These are phyloP conservation scores for Dinomys branickii DNA, from an alignment of 2,113 vertebrate species.

Conservation along the genomic window DNA sequence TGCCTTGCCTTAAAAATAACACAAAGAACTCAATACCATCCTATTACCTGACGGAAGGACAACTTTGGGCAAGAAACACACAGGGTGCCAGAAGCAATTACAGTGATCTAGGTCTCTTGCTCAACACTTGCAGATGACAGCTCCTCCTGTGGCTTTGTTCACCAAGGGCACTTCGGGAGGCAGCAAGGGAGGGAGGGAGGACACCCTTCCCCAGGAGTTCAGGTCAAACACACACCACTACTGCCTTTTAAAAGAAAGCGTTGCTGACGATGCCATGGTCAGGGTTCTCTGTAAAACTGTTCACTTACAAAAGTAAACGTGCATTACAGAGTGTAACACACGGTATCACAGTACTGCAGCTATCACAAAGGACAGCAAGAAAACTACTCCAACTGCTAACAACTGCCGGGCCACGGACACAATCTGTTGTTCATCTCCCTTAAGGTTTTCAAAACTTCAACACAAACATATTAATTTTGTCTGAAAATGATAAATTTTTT, in stretches of 20 bases:
- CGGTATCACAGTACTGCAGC: not conserved
- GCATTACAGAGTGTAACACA: not conserved
- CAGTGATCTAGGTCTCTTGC: not conserved
- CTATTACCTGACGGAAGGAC: not conserved
- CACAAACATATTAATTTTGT: not conserved
- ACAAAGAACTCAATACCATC: not conserved
- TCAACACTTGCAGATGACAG: not conserved
- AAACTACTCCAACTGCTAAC: not conserved
- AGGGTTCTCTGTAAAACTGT: not conserved
- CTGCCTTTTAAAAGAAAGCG: not conserved
- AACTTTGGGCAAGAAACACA: not conserved
- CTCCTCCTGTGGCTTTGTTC: not conserved
- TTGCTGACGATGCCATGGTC: not conserved
- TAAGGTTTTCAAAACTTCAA: conserved; percentile 20
- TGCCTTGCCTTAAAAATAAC: not conserved
- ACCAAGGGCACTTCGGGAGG: not conserved
- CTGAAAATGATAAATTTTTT: not conserved
- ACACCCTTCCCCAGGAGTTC: not conserved
- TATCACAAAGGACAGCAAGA: not conserved
- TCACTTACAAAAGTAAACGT: not conserved
- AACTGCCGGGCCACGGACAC: not conserved
- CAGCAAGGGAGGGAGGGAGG: not conserved
- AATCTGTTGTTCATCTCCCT: not conserved
- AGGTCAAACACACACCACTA: not conserved
- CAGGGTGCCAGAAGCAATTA: not conserved